Evolutionary conservation across 2,888 invertebrate genomes (phyloP).

Genomic region (Stenolophus ochropezus): DNA sequence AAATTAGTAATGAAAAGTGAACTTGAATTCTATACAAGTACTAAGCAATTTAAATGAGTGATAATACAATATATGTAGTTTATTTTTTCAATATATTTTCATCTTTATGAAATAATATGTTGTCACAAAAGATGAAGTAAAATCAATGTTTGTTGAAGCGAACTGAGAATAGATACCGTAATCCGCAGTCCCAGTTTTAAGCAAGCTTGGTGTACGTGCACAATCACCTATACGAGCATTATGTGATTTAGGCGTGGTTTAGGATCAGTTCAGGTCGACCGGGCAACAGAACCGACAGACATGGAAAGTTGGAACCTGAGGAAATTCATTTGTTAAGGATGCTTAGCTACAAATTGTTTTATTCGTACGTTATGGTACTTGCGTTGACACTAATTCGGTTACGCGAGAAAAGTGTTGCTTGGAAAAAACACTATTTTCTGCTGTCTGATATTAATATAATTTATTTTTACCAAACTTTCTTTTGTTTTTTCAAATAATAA

Average conservation of each 20-base stretch:
- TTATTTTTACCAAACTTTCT: not conserved
- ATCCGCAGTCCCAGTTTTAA: no score
- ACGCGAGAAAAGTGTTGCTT: not conserved
- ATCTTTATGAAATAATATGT: no score
- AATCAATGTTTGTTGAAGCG: no score
- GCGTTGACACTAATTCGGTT: not conserved
- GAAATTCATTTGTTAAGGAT: conserved; percentile 16
- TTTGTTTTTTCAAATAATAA: no score
- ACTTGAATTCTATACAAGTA: no score
- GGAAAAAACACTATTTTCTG: not conserved
- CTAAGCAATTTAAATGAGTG: no score
- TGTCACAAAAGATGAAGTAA: no score
- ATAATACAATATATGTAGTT: no score
- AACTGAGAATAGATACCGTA: no score
- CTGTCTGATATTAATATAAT: not conserved
- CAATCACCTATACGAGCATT: not conserved
- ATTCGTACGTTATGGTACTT: not conserved
- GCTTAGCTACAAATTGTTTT: not conserved
- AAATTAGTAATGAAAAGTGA: no score
- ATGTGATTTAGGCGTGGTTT: not conserved
- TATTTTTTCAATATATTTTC: no score
- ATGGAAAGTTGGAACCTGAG: conserved; percentile 4
- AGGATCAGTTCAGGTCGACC: not conserved
- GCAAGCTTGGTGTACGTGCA: no score
- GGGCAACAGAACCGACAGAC: not conserved